Evolutionary conservation across 2,888 invertebrate species (phyloP).

Genomic region (Ischnus inquisitorius): DNA sequence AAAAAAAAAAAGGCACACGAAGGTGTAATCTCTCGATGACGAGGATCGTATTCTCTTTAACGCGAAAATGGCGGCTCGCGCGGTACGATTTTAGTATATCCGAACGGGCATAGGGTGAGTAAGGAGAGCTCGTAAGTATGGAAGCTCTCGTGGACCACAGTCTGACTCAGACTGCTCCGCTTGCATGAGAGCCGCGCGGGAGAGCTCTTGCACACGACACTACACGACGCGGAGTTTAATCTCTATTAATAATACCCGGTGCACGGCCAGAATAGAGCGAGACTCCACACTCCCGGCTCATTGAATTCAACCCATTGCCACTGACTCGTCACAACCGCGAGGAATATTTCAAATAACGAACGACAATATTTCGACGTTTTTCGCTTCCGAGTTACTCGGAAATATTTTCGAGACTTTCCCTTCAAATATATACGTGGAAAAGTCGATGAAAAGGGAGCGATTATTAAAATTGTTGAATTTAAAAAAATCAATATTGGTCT

Average conservation of each 20-base stretch:
- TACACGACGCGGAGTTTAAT: slow-evolving; percentile 84
- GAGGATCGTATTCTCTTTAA: slow-evolving; percentile 27
- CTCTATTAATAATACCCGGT: slow-evolving; percentile 84
- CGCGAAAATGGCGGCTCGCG: slow-evolving; percentile 59
- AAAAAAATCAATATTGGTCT: too few species aligned
- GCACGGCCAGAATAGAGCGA: slow-evolving; percentile 78
- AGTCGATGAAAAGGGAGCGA: too few species aligned
- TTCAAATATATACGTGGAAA: too few species aligned
- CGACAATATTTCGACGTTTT: slow-evolving; percentile 19
- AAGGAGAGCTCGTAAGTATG: slow-evolving; percentile 42
- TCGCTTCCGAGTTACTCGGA: neutral
- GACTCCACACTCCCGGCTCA: slow-evolving; percentile 72
- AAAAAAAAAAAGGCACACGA: neutral
- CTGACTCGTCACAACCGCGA: slow-evolving; percentile 31
- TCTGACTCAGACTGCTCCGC: slow-evolving; percentile 79
- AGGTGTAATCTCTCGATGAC: slow-evolving; percentile 1
- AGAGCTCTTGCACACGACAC: slow-evolving; percentile 84
- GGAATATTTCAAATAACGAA: slow-evolving; percentile 14
- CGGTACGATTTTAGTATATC: slow-evolving; percentile 33
- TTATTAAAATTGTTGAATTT: too few species aligned
- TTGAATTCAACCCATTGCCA: slow-evolving; percentile 68
- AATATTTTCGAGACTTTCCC: too few species aligned
- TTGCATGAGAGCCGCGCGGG: slow-evolving; percentile 80
- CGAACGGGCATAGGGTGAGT: slow-evolving; percentile 38
- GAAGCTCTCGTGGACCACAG: slow-evolving; percentile 66